Percentiles rank a stretch among this genome's conserved stretches.
Evolutionary conservation across 2,797 vertebrate species (phyloP).

Genomic region (Gephyroberyx darwinii): DNA sequence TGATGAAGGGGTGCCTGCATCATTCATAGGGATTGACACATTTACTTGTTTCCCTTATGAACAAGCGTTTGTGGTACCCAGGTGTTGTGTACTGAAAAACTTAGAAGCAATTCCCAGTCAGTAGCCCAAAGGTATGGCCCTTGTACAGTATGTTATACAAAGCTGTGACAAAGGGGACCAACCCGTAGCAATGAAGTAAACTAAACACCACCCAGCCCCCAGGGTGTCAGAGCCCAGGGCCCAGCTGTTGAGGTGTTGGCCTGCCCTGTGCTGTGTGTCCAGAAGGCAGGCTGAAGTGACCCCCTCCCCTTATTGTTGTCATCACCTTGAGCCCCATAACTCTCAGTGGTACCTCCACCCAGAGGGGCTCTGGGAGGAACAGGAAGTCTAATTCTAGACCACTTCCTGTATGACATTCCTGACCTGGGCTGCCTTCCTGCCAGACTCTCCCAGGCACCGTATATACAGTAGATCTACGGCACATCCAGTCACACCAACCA

Average conservation of each 20-base stretch:
- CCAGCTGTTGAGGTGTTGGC: neutral
- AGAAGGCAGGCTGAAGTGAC: conserved; percentile 3
- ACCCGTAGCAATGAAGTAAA: neutral
- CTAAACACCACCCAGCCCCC: neutral
- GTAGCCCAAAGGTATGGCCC: too few species aligned
- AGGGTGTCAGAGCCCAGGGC: neutral
- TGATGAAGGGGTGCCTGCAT: too few species aligned
- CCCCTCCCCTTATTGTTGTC: conserved; percentile 44
- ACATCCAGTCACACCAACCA: neutral
- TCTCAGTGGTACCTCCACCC: conserved; percentile 64
- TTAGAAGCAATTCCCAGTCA: too few species aligned
- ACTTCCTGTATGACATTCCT: conserved; percentile 87
- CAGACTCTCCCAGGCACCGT: conserved; percentile 31
- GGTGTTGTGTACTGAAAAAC: too few species aligned
- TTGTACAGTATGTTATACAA: too few species aligned
- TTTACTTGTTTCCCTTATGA: too few species aligned
- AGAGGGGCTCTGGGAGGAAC: conserved; percentile 65
- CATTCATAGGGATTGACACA: too few species aligned
- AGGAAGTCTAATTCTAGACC: conserved; percentile 86
- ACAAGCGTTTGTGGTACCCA: too few species aligned
- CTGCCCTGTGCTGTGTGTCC: neutral
- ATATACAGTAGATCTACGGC: conserved; percentile 20
- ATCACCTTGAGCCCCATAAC: conserved; percentile 65
- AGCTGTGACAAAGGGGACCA: too few species aligned
- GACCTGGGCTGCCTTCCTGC: conserved; percentile 79